Conservation (phyloP, 1,140 invertebrate species). For the Lucilia sericata region DNA sequence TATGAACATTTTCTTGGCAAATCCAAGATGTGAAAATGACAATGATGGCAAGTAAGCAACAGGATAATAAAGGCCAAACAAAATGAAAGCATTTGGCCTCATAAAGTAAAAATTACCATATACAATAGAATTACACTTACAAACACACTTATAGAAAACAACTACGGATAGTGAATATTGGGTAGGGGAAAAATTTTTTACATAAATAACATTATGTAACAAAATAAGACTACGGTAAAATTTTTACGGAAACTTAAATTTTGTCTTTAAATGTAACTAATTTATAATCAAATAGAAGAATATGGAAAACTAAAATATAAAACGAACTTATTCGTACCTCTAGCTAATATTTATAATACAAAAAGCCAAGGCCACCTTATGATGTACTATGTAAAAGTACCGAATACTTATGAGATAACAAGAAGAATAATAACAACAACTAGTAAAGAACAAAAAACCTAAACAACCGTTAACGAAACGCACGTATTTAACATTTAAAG, state of each 20-base stretch:
- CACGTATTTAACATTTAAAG: constrained; percentile 7
- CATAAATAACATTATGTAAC: too few species aligned
- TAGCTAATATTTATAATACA: background rate
- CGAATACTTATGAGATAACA: background rate
- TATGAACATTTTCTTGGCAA: background rate
- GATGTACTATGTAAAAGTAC: background rate
- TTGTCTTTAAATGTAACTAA: too few species aligned
- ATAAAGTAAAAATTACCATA: constrained; percentile 37
- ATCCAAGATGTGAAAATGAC: constrained; percentile 21
- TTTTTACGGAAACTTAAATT: too few species aligned
- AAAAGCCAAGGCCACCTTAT: constrained; percentile 19
- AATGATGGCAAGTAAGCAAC: constrained; percentile 33
- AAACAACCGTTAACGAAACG: background rate
- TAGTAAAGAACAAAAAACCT: background rate
- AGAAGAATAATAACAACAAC: too few species aligned
- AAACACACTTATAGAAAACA: background rate
- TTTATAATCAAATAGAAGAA: too few species aligned
- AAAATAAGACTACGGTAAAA: too few species aligned
- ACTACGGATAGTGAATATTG: too few species aligned
- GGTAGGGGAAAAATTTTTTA: too few species aligned
- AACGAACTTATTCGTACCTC: background rate
- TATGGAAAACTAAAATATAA: too few species aligned
- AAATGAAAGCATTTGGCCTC: constrained; percentile 37
- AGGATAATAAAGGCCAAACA: constrained; percentile 41
- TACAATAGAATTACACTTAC: background rate